These are phyloP conservation scores for Onchidella celtica DNA, from an alignment of 2,888 invertebrate genomes.

Conservation along the genomic window DNA sequence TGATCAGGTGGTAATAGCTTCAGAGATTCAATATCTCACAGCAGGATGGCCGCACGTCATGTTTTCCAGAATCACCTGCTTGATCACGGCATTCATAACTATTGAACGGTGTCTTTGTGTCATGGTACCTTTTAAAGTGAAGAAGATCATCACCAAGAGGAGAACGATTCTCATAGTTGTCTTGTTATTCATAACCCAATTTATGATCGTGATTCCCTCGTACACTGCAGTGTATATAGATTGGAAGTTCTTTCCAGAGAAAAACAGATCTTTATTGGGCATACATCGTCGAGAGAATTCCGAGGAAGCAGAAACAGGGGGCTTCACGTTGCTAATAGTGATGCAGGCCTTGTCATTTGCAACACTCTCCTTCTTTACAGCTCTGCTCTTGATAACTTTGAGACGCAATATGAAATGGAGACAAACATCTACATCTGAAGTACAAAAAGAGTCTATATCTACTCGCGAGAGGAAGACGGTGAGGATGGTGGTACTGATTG, in stretches of 20 bases:
- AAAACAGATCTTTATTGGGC: slow-evolving; percentile 36
- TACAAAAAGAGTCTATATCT: neutral
- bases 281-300: neutral
- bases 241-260: slow-evolving; percentile 35
- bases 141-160: slow-evolving; percentile 17
- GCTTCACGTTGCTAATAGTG: neutral
- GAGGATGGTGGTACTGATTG: neutral
- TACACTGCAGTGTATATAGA: neutral
- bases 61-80: slow-evolving; percentile 22
- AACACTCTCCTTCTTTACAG: slow-evolving; percentile 6
- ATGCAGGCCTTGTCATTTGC: slow-evolving; percentile 4
- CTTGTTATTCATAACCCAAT: neutral
- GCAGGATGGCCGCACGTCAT: slow-evolving; percentile 32
- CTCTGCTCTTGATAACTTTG: slow-evolving; percentile 2
- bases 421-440: neutral
- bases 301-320: slow-evolving; percentile 15
- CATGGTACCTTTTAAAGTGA: slow-evolving; percentile 19
- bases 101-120: slow-evolving; percentile 40
- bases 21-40: slow-evolving; percentile 88
- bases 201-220: neutral
- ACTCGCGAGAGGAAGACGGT: neutral
- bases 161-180: neutral
- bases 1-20: slow-evolving; percentile 88
- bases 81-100: slow-evolving; percentile 31
- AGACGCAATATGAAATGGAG: slow-evolving; percentile 21